Evolutionary conservation across 2,797 vertebrate genomes (phyloP), one percentile per base, ranked within the genome.

Genomic region (Liparis tanakae): DNA sequence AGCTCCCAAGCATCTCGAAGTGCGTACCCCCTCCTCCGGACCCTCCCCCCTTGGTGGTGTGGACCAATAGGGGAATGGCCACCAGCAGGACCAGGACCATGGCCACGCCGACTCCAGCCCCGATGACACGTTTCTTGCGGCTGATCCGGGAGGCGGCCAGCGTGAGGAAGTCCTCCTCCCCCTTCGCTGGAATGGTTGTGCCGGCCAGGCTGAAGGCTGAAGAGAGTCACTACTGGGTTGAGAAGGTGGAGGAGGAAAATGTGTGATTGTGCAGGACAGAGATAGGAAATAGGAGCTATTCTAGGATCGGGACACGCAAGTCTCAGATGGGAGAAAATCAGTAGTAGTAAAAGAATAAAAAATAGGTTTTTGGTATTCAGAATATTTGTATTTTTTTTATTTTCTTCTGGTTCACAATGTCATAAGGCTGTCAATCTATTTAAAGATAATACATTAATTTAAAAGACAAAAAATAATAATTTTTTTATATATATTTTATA

Each of bases 11-110:
- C 97, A 97, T 98, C 90, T 98, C 96, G 18, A 97, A 98, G 89
- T 96, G 97, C 3, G 95, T 95, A 33, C 95, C 95, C 36, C 95
- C 94, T 77, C 88, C 93, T 79, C 94, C 94, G 10, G 95, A 95
- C 44, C 95, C 96, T 77, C 91, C 94, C 87, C 92, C 94, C 85
- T 96, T 97, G 70, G 97, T 98, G 91, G 95, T 96, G 92, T 97
- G 97, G 71, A 99, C 98, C 93, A 99, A 95, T 91, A 99, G 92
- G 63, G 97, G 98, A 86, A 99, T 99, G 91, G 98, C 96, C 87
- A 99, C 96, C 74, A 99, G 94, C 68, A 99, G 93, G 79, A 98
- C 92, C 81, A 99, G 93, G 81, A 99, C 96, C 97, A 98, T 98
- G 90, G 97, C 97, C 94, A 99, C 97, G 72, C 97, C 98, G 34